These are phyloP conservation scores for Arion vulgaris DNA, from an alignment of 1,140 invertebrate genomes.

Conservation along the genomic window DNA sequence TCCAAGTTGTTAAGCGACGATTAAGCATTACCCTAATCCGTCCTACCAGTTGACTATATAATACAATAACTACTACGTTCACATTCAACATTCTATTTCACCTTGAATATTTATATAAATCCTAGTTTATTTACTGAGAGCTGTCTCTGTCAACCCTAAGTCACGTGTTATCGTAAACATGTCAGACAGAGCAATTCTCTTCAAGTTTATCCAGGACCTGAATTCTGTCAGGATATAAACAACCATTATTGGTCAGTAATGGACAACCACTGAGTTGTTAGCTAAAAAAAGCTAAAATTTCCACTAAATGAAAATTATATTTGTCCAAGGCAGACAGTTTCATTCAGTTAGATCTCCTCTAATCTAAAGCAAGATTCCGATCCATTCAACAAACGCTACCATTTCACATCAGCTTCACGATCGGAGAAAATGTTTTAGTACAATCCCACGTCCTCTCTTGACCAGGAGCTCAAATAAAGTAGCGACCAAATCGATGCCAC, in stretches of 20 bases:
- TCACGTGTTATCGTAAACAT: no score
- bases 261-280: not conserved
- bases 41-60: no score
- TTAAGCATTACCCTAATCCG: no score
- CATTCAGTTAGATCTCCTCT: not conserved
- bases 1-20: no score
- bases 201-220: no score
- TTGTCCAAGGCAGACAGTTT: not conserved
- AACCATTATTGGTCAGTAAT: slow-evolving; percentile 2
- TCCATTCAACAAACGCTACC: not conserved
- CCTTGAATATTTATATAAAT: no score
- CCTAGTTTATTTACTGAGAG: no score
- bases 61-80: no score
- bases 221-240: not conserved
- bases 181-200: no score
- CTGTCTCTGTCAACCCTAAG: no score
- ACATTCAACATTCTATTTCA: no score
- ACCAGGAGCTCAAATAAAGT: not conserved
- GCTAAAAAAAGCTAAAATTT: not conserved
- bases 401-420: not conserved
- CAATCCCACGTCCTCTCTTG: not conserved
- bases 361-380: not conserved
- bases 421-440: slow-evolving; percentile 1
- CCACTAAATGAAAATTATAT: not conserved
- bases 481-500: not conserved